Evolutionary conservation across 2,888 invertebrate genomes (phyloP).

Genomic region (Macrophya annulata): DNA sequence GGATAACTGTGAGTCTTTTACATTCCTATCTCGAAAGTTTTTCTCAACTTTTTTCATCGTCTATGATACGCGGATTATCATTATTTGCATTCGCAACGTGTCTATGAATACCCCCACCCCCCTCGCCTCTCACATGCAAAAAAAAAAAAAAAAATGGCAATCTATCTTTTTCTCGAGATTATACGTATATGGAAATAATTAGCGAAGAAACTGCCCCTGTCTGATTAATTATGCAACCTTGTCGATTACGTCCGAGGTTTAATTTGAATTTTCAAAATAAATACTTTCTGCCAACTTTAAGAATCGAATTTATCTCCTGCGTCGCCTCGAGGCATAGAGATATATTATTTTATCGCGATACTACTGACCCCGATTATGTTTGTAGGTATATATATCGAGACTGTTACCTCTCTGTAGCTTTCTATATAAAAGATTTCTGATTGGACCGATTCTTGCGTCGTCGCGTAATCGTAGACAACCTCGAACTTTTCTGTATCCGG

Average conservation of each 20-base stretch:
- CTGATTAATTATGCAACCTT: not conserved
- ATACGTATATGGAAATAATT: not conserved
- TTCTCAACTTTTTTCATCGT: not conserved
- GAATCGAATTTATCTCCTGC: not conserved
- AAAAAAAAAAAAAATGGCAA: not conserved
- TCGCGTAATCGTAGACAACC: not conserved
- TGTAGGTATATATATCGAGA: constrained; percentile 23
- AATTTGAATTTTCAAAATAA: not conserved
- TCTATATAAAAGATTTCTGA: constrained; percentile 43
- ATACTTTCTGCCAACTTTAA: not conserved
- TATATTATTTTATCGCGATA: constrained; percentile 18
- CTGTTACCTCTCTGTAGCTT: constrained; percentile 20
- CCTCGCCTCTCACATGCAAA: no score
- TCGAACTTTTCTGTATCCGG: not conserved
- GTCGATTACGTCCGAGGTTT: constrained; percentile 7
- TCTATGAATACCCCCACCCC: no score
- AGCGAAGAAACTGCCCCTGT: not conserved
- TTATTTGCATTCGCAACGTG: not conserved
- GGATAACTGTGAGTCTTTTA: not conserved
- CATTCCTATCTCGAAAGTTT: constrained; percentile 46
- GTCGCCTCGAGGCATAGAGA: constrained; percentile 26
- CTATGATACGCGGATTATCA: not conserved
- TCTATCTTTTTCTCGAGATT: not conserved
- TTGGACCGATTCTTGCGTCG: not conserved
- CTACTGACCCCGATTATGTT: constrained; percentile 35